Base-by-base conservation (phyloP, 2,888 invertebrate genomes). In the Lomographa bimaculata region DNA sequence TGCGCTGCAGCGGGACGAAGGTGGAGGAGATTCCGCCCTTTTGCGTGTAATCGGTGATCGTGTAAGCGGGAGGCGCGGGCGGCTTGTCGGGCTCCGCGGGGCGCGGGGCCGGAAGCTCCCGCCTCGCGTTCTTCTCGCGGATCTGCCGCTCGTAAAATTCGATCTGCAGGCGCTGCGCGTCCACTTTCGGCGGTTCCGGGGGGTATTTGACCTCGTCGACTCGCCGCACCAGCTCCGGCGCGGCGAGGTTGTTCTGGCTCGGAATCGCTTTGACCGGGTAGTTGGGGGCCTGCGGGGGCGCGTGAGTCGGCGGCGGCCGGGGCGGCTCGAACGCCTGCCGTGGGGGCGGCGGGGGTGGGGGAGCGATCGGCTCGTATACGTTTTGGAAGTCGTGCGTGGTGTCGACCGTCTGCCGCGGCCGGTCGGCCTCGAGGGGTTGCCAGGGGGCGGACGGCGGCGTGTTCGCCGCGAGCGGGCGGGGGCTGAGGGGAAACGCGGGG, bases 91-190 rank as follows among this genome's bases (percentile, higher is more conserved):
- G 24, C 7, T 47, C 14, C 33, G 28, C 8, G 50, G 50, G 24
- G 54, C 64, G 10, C 47, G 54, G 41, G 68, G 65, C 16, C 68
- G 76, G 50, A 62, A 73, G 27, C 64, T 60, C 9, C 47, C 71
- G 72, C 2, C 73, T 78, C 11, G 56, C 25, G 6, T 41, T 63
- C 48, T 89, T 84, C 38, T 85, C 79, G 16, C 83, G 77, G 19
- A 90, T 83, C 57, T 87, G 86, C 52, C 75, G 79, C 58, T 90
- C 90, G 51, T 90, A 90, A 57, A 90, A 90, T 49, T 89, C 85
- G 27, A 90, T 90, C 56, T 90, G 90, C 14, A 89, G 58, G 36
- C 73, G 70, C 39, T 82, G 82, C 1, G 89, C 85, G 42, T 89
- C 87, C 9, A 83, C 64, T 42, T 71, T 77, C 0, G 71, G 71